Evolutionary conservation across 2,888 invertebrate genomes (phyloP), one percentile per base, ranked within the genome.

Genomic region (Leistus spinibarbis): DNA sequence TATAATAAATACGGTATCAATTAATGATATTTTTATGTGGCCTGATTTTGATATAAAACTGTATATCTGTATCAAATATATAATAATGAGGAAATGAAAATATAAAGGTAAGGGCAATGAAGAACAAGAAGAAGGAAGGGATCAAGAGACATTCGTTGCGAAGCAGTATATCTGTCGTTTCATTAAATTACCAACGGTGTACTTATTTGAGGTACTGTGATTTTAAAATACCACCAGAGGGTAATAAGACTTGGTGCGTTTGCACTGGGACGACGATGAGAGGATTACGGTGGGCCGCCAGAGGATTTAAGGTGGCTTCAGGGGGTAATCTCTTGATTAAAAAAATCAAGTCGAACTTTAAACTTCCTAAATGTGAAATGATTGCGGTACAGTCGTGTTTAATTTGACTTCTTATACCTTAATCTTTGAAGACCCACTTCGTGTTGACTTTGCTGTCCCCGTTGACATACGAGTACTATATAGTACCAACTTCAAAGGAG

Each of bases 251-350:
- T 40, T 40, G 40, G 3, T 40, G 40, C 13, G 40, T 40, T 1
- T 7, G 40, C 5, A 13, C 40, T 40, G 13, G 40, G 10, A 40
- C 7, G 40, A 40, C 4, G 13, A 13, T 10, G 5, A 1, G 40
- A 40, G 40, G 40, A 40, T 40, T 40, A 40, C 13, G 40, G 40
- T 10, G 40, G 40, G 40, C 40, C 13, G 40, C n/a, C 40, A 40
- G 60, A 19, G 62, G 63, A 69, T 62, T 62, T 60, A 62, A 53
- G 13, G 60, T 60, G 57, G 53, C 69, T 62, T 22, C 62, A 5
- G 53, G 69, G 69, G 69, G 62, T 69, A 69, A 69, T 69, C 69
- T 69, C 53, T 69, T 62, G 69, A 69, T 69, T 69, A 68, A 69
- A 69, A 69, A 69, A 69, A 69, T 69, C 69, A 69, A 62, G 62